These are phyloP conservation scores for Rhopalosiphum padi DNA, from an alignment of 1,140 invertebrate genomes.

Conservation along the genomic window DNA sequence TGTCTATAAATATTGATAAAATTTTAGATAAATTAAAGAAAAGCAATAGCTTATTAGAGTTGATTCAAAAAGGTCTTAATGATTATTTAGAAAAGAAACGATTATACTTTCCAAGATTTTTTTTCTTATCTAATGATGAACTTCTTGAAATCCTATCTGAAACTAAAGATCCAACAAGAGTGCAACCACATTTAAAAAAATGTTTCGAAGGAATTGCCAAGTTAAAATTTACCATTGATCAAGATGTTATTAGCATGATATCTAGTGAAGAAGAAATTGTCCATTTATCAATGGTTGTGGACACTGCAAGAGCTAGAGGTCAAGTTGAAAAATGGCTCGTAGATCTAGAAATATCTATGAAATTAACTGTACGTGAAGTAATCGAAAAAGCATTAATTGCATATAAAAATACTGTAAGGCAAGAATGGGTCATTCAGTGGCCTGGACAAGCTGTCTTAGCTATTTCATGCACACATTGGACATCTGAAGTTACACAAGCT, in stretches of 20 bases:
- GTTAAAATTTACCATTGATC: conserved; percentile 81
- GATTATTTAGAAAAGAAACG: conserved; percentile 96
- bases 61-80: conserved; percentile 92
- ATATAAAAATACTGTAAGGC: conserved; percentile 72
- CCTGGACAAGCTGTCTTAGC: conserved; percentile 88
- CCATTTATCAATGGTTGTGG: conserved; percentile 78
- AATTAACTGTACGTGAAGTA: conserved; percentile 77
- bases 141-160: conserved; percentile 94
- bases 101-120: conserved; percentile 93
- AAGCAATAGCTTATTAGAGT: conserved; percentile 83
- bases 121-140: conserved; percentile 97
- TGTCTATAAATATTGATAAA: conserved; percentile 89
- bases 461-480: conserved; percentile 90
- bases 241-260: conserved; percentile 89
- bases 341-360: conserved; percentile 90
- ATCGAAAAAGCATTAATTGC: conserved; percentile 67
- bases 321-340: conserved; percentile 97
- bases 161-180: conserved; percentile 94
- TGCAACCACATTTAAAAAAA: conserved; percentile 98
- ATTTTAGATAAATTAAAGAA: conserved; percentile 91
- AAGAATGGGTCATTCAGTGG: conserved; percentile 87
- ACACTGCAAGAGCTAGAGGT: conserved; percentile 86
- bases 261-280: conserved; percentile 90
- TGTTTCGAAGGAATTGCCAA: conserved; percentile 93
- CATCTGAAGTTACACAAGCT: conserved; percentile 79